Evolutionary conservation across 1,140 invertebrate species (phyloP).

Genomic region (Drosophila biarmipes): DNA sequence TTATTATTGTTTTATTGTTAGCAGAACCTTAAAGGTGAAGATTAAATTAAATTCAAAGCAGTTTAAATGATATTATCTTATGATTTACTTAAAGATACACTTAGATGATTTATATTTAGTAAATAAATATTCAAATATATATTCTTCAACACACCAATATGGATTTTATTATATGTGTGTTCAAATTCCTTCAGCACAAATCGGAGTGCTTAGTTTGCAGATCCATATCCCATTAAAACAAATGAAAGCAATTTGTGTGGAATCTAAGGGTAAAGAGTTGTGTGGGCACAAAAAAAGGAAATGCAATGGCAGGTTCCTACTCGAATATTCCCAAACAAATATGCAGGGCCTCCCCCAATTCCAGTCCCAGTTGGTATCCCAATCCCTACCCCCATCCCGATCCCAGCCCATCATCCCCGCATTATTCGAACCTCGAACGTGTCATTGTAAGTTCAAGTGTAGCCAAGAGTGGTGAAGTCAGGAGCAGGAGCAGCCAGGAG

Average conservation of each 20-base stretch:
- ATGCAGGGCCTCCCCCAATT: constrained; percentile 43
- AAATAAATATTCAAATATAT: no score
- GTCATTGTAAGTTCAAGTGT: constrained; percentile 83
- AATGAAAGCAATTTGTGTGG: constrained; percentile 75
- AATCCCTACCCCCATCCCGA: no score
- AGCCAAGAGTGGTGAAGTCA: constrained; percentile 45
- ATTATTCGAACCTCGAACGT: constrained; percentile 66
- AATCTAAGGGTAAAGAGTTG: constrained; percentile 26
- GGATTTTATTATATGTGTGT: constrained; percentile 2
- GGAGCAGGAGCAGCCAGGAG: constrained; percentile 16
- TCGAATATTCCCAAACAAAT: constrained; percentile 63
- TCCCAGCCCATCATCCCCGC: background rate
- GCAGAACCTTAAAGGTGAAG: background rate
- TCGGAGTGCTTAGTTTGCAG: constrained; percentile 1
- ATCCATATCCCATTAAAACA: constrained; percentile 63
- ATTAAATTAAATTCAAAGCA: background rate
- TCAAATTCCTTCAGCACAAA: constrained; percentile 7
- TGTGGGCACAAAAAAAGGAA: constrained; percentile 8
- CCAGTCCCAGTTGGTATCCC: no score
- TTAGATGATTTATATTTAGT: background rate
- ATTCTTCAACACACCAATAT: background rate
- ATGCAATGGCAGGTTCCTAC: constrained; percentile 45
- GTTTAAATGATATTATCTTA: background rate
- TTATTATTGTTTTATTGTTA: background rate
- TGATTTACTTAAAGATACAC: background rate